Percentiles rank a stretch among this genome's conserved stretches.
Conservation (phyloP, 2,888 invertebrate species). For the Tuta absoluta region DNA sequence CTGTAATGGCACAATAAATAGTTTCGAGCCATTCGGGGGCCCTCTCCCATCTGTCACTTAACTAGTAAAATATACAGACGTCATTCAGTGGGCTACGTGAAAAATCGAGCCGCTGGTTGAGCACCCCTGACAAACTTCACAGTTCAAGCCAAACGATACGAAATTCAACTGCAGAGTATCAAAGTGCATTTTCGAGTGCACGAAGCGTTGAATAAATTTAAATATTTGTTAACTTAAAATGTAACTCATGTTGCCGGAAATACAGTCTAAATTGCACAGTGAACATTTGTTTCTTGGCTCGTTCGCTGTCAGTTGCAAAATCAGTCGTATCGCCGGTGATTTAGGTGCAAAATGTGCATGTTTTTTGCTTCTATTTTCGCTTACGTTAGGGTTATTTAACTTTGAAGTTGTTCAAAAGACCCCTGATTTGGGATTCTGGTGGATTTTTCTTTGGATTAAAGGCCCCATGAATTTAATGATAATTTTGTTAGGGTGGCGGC, state of each 20-base stretch:
- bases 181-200: slow-evolving; percentile 30
- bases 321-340: slow-evolving; percentile 46
- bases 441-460: slow-evolving; percentile 81
- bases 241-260: slow-evolving; percentile 80
- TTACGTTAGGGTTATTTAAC: slow-evolving; percentile 72
- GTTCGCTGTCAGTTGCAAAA: slow-evolving; percentile 43
- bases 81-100: slow-evolving; percentile 73
- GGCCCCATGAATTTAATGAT: slow-evolving; percentile 80
- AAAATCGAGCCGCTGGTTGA: slow-evolving; percentile 67
- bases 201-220: slow-evolving; percentile 68
- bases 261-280: slow-evolving; percentile 80
- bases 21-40: slow-evolving; percentile 57
- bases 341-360: slow-evolving; percentile 48
- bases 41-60: slow-evolving; percentile 79
- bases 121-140: slow-evolving; percentile 59
- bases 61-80: slow-evolving; percentile 80
- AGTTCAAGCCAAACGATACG: slow-evolving; percentile 30
- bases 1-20: slow-evolving; percentile 79
- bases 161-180: slow-evolving; percentile 32
- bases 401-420: slow-evolving; percentile 80
- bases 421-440: slow-evolving; percentile 76
- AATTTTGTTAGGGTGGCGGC: slow-evolving; percentile 48
- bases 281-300: slow-evolving; percentile 73
- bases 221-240: slow-evolving; percentile 81
- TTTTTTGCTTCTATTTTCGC: slow-evolving; percentile 39